Percentiles rank a stretch among this genome's conserved stretches.
Conservation (phyloP, 2,113 vertebrate genomes). For the Rhinolophus sinicus region DNA sequence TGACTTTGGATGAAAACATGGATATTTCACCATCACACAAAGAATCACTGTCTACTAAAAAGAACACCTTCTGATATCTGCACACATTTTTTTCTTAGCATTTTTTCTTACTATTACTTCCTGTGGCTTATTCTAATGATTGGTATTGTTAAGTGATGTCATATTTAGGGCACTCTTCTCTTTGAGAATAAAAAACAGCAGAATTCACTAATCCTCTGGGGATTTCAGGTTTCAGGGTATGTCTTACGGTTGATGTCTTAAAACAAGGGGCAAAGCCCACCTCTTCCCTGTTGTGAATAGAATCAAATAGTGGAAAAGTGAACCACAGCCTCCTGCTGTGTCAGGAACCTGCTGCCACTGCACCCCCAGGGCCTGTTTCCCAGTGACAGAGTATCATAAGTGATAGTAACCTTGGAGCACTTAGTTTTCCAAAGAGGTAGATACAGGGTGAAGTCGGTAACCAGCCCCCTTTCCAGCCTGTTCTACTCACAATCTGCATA, state of each 20-base stretch:
- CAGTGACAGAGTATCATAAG: background rate
- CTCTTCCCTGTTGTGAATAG: background rate
- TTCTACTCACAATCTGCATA: background rate
- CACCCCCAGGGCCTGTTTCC: background rate
- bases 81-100: background rate
- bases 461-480: background rate
- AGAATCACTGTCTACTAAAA: background rate
- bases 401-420: background rate
- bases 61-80: background rate
- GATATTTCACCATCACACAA: background rate
- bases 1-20: background rate
- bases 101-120: background rate
- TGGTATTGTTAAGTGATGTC: background rate
- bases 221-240: background rate
- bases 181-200: background rate
- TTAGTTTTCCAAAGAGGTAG: background rate
- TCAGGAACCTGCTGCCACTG: background rate
- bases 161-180: background rate
- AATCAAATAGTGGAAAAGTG: background rate
- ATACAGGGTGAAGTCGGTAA: background rate
- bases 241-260: background rate
- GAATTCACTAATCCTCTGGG: background rate
- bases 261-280: background rate
- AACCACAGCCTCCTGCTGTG: accelerated
- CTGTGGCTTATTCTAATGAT: background rate